Evolutionary conservation across 2,888 invertebrate species (phyloP), one percentile per base, ranked within the genome.

Genomic region (Coecobrya sp.): DNA sequence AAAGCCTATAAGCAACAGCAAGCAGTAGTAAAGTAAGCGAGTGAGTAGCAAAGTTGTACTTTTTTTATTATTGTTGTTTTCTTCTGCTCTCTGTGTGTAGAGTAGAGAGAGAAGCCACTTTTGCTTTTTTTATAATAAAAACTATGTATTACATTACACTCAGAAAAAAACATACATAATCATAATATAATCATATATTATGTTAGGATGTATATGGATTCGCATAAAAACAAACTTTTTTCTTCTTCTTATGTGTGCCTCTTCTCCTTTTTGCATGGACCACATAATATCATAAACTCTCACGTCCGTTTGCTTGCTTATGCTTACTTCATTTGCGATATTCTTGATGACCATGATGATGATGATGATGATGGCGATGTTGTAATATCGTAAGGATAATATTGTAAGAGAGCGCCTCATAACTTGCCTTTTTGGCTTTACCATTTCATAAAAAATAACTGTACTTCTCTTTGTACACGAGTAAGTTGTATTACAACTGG

Each of bases 251-350:
- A 16, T 30, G 16, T 4, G 1, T 68, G 8, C 22, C 13, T 68
- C 30, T 68, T 11, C 65, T 62, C 19, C 10, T 62, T 62, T 22
- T 62, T 62, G 62, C 22, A 62, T 62, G 65, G 65, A 68, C 65
- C 65, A 27, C 65, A 68, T 68, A 10, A 68, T 68, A 68, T 68
- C 30, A 68, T 68, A 16, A 68, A 30, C 65, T 68, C 65, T 68
- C 65, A 68, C 30, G 65, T 68, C 65, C 65, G 65, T 30, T 68
- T 68, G 65, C 19, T 68, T 30, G 16, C 30, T 30, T 68, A 27
- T 10, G n/a, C 25, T 62, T 62, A 62, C 62, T 68, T 30, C 27
- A 30, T 27, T 55, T 19, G 55, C 55, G 55, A 55, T 55, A n/a
- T 55, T 49, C 49, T 49, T 49, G 49, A 49, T 11, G 49, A 55